These are phyloP conservation scores for Euplexia lucipara DNA, from an alignment of 2,888 invertebrate genomes.

Conservation along the genomic window DNA sequence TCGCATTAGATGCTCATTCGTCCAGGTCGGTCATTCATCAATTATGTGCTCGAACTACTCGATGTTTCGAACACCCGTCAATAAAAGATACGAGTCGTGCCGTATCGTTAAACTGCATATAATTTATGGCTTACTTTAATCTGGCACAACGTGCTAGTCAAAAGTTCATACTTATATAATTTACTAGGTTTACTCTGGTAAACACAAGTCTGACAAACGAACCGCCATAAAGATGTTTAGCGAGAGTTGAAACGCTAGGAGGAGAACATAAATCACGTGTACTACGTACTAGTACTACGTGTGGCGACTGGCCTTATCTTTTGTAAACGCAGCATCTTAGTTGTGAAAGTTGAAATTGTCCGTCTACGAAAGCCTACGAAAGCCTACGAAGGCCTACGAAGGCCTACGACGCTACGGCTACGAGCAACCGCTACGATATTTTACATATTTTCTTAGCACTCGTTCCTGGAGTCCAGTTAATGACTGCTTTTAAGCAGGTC, in stretches of 20 bases:
- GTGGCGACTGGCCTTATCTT: slow-evolving; percentile 34
- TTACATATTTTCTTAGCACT: slow-evolving; percentile 4
- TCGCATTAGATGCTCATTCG: slow-evolving; percentile 10
- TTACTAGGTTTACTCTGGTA: slow-evolving; percentile 50
- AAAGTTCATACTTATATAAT: slow-evolving; percentile 46
- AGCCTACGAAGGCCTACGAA: slow-evolving; percentile 23
- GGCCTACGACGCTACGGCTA: slow-evolving; percentile 36
- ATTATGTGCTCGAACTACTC: slow-evolving; percentile 53
- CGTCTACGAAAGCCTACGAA: slow-evolving; percentile 19
- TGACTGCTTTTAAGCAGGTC: slow-evolving; percentile 34
- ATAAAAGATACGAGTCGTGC: slow-evolving; percentile 59
- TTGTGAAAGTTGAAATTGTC: slow-evolving; percentile 22
- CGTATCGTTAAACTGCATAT: slow-evolving; percentile 55
- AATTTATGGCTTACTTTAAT: slow-evolving; percentile 60
- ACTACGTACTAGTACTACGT: slow-evolving; percentile 25
- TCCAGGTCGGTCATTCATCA: slow-evolving; percentile 53
- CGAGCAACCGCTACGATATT: slow-evolving; percentile 34
- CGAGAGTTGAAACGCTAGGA: slow-evolving; percentile 28
- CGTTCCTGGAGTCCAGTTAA: background rate
- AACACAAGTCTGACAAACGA: slow-evolving; percentile 54
- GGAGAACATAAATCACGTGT: slow-evolving; percentile 54
- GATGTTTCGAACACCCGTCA: slow-evolving; percentile 53
- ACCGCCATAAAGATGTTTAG: slow-evolving; percentile 50
- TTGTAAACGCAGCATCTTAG: slow-evolving; percentile 30
- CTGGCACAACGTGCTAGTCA: slow-evolving; percentile 32